Evolutionary conservation across 2,888 invertebrate genomes (phyloP).

Genomic region (Drosophila mulleri): DNA sequence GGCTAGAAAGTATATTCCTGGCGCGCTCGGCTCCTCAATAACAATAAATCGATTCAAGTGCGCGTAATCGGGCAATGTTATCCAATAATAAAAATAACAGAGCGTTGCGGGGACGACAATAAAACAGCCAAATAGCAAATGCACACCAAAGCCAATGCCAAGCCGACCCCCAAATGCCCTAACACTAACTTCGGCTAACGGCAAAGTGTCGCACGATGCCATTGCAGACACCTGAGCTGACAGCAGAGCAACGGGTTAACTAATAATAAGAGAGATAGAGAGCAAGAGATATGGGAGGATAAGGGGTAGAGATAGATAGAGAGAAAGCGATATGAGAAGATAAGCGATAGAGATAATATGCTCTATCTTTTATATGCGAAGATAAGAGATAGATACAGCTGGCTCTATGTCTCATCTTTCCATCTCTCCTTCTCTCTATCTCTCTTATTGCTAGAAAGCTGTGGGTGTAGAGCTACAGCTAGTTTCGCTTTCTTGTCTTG

Average conservation of each 20-base stretch:
- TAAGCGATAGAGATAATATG: too few relatives aligned
- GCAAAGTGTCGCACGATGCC: neutral
- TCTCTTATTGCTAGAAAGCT: neutral
- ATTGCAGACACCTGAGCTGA: neutral
- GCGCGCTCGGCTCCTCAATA: conserved; percentile 57
- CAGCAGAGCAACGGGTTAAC: too few relatives aligned
- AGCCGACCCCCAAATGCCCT: conserved; percentile 30
- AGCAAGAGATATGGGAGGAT: too few relatives aligned
- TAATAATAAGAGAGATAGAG: neutral
- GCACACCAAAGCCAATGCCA: neutral
- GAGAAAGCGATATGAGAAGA: too few relatives aligned
- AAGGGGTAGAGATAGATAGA: too few relatives aligned
- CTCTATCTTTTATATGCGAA: too few relatives aligned
- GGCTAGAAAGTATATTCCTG: conserved; percentile 59
- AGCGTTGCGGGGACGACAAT: conserved; percentile 56
- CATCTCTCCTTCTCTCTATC: too few relatives aligned
- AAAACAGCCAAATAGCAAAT: conserved; percentile 33
- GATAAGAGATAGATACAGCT: too few relatives aligned
- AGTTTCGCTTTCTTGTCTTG: too few relatives aligned
- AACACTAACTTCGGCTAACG: too few relatives aligned
- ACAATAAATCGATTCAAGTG: conserved; percentile 77
- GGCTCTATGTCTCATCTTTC: too few relatives aligned
- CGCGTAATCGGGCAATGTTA: conserved; percentile 76
- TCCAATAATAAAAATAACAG: conserved; percentile 74
- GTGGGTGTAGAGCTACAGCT: too few relatives aligned